Evolutionary conservation across 2,797 vertebrate genomes (phyloP).

Genomic region (Lutjanus argentimaculatus): DNA sequence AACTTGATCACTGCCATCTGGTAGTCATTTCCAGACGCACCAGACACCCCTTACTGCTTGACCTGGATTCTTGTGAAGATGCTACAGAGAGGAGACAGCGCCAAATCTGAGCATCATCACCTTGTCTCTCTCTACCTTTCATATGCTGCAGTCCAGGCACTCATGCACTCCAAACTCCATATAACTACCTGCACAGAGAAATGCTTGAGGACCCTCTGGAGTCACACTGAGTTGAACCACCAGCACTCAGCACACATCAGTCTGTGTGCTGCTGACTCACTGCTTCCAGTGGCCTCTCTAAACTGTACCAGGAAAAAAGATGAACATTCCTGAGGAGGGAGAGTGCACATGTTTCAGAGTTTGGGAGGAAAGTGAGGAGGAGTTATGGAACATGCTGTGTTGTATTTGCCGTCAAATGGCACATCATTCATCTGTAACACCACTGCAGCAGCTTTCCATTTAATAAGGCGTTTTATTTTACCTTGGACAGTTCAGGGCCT

Average conservation of each 20-base stretch:
- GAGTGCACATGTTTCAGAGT: slow-evolving; percentile 55
- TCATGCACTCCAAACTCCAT: not conserved
- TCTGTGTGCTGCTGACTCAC: slow-evolving; percentile 83
- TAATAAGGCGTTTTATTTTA: slow-evolving; percentile 57
- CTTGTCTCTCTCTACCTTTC: slow-evolving; percentile 46
- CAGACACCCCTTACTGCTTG: slow-evolving; percentile 76
- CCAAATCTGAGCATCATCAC: slow-evolving; percentile 65
- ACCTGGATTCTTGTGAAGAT: slow-evolving; percentile 83
- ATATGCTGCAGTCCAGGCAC: slow-evolving; percentile 28
- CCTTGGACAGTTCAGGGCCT: slow-evolving; percentile 28
- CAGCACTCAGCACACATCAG: slow-evolving; percentile 42
- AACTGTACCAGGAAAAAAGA: slow-evolving; percentile 70
- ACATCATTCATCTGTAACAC: slow-evolving; percentile 64
- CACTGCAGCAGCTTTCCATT: slow-evolving; percentile 53
- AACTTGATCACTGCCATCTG: slow-evolving; percentile 84
- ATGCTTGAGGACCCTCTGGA: not conserved
- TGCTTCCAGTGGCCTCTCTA: slow-evolving; percentile 69
- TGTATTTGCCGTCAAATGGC: slow-evolving; percentile 65
- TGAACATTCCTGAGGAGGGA: slow-evolving; percentile 77
- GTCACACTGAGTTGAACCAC: slow-evolving; percentile 9
- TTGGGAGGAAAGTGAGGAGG: slow-evolving; percentile 66
- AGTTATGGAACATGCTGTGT: slow-evolving; percentile 66
- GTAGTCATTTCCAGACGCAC: slow-evolving; percentile 79
- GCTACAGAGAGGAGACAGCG: slow-evolving; percentile 53
- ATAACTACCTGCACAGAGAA: slow-evolving; percentile 8